These are phyloP conservation scores for Chymomyza fuscimana DNA, from an alignment of 2,888 invertebrate genomes.

Conservation along the genomic window DNA sequence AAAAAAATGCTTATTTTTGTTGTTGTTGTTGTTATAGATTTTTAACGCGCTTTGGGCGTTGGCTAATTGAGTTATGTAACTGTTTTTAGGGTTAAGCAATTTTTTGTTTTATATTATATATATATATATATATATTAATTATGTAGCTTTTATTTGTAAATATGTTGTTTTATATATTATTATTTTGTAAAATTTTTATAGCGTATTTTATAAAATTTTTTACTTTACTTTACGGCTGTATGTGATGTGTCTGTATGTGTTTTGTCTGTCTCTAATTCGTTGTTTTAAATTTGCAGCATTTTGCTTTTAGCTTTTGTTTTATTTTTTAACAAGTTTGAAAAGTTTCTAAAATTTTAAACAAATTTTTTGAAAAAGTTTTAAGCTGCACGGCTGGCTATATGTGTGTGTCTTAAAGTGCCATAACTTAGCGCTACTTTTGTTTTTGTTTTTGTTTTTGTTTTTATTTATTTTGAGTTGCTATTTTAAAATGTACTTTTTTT, in stretches of 20 bases:
- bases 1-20: too few relatives aligned
- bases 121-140: too few relatives aligned
- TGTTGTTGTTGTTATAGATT: too few relatives aligned
- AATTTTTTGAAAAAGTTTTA: constrained; percentile 2
- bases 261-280: constrained; percentile 54
- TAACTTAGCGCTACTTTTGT: constrained; percentile 63
- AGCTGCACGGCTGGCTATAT: not conserved
- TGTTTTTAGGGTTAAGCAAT: too few relatives aligned
- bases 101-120: too few relatives aligned
- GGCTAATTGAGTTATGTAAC: too few relatives aligned
- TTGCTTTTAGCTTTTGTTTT: constrained; percentile 26
- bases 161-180: constrained; percentile 11
- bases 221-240: constrained; percentile 19
- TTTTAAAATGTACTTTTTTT: constrained; percentile 49
- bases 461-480: constrained; percentile 16
- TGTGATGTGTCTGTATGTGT: constrained; percentile 29
- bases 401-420: constrained; percentile 24
- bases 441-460: too few relatives aligned
- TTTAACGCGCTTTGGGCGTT: too few relatives aligned
- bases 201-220: constrained; percentile 23
- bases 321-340: constrained; percentile 20
- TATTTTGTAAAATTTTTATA: constrained; percentile 4
- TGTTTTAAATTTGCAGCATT: constrained; percentile 51
- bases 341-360: not conserved
- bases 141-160: not conserved